Conservation (phyloP, 2,113 vertebrate genomes). For the Ciconia maguari region DNA sequence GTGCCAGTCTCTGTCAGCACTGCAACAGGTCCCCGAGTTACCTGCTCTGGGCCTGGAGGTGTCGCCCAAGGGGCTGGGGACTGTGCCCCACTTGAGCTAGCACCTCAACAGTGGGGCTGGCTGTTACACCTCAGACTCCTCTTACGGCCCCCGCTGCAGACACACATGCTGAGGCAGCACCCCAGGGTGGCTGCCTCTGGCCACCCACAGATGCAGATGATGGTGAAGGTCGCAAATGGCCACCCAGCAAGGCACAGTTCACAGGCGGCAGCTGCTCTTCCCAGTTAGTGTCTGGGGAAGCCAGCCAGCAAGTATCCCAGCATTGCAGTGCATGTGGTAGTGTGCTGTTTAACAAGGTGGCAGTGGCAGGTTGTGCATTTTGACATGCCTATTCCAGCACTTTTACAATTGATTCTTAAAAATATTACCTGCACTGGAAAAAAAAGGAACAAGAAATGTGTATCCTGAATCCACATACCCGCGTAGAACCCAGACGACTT, state of each 20-base stretch:
- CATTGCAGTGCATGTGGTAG: not conserved
- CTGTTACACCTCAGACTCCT: not conserved
- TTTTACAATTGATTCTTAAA: not conserved
- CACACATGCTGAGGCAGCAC: not conserved
- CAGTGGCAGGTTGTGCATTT: not conserved
- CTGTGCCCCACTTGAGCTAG: not conserved
- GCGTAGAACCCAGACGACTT: not conserved
- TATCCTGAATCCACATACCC: not conserved
- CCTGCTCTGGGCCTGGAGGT: too few species aligned
- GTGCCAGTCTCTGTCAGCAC: rapidly evolving
- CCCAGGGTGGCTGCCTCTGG: not conserved
- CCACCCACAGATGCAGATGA: not conserved
- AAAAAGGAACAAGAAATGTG: not conserved
- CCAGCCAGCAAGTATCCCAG: not conserved
- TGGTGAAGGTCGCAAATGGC: not conserved
- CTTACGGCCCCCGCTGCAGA: rapidly evolving
- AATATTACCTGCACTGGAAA: not conserved
- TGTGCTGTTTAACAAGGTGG: not conserved
- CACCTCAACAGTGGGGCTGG: not conserved
- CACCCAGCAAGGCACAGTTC: not conserved
- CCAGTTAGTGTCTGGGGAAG: not conserved
- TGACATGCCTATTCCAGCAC: not conserved
- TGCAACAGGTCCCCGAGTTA: not conserved
- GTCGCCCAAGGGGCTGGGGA: not conserved
- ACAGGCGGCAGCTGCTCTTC: not conserved